Evolutionary conservation across 1,140 invertebrate genomes (phyloP), one percentile per base, ranked within the genome.

Genomic region (Caligus rogercresseyi): DNA sequence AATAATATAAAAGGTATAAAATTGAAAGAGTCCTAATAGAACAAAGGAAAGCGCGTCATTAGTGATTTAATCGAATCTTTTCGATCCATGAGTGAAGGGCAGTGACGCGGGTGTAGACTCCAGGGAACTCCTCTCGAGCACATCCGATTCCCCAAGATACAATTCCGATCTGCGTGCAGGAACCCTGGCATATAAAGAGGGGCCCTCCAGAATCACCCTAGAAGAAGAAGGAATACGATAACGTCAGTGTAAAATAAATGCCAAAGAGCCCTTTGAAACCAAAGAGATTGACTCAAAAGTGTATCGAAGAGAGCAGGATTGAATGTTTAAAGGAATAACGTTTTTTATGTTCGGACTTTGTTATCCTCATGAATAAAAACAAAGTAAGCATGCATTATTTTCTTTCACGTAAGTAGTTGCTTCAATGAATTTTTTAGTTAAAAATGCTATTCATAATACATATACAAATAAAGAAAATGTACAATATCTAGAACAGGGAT

Each of bases 101-200:
- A 15, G 67, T 64, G 3, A 73, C 71, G 14, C 69, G 65, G 4
- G 71, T 73, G 64, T 73, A 74, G 2, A 73, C 70, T 1, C 72
- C 72, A 24, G 72, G 72, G 19, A 66, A 67, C 21, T 68, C 51
- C 20, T 15, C 18, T 4, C 59, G 11, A 0, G 70, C 73, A 65
- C 72, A 74, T 0, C 71, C 71, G 52, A 71, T 67, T 16, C 74
- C 74, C 72, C 71, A 75, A 18, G 70, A 71, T 3, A 71, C 68
- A 18, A 75, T 68, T 14, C 73, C 74, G 43, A 66, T 51, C 15
- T 64, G 66, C 0, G 24, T 84, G 81, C 85, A 87, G 16, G 19
- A 2, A n/a, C 20, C 25, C 1, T 55, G 13, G 26, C 53, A 55
- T 13, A 1, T 62, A 51, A 55, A 63, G 23, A 63, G 25, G 3